Evolutionary conservation across 1,140 invertebrate species (phyloP).

Genomic region (Proctacanthus coquilletti): DNA sequence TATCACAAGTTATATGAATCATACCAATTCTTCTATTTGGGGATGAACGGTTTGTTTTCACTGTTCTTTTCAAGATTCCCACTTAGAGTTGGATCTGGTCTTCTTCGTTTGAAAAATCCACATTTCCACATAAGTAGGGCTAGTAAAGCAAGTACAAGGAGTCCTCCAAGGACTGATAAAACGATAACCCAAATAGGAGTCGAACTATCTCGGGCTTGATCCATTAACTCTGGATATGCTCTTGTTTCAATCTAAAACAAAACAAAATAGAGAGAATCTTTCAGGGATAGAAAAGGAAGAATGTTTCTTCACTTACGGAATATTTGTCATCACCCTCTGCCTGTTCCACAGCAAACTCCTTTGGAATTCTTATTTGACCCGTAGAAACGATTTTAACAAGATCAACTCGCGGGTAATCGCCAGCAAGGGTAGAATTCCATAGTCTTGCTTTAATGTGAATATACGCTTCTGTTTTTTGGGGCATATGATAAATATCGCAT

Average conservation of each 20-base stretch:
- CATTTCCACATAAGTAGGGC: conserved; percentile 67
- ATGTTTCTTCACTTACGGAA: conserved; percentile 31
- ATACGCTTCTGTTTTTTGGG: conserved; percentile 52
- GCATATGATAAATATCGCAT: conserved; percentile 63
- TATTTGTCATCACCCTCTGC: conserved; percentile 42
- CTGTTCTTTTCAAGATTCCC: conserved; percentile 66
- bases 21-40: too few relatives aligned
- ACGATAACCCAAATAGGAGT: conserved; percentile 74
- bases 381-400: conserved; percentile 63
- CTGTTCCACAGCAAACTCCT: conserved; percentile 54
- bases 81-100: conserved; percentile 63
- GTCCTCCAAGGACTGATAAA: conserved; percentile 57
- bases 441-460: conserved; percentile 67
- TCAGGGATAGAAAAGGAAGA: neutral
- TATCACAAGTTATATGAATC: too few relatives aligned
- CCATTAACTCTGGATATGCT: conserved; percentile 59
- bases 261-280: conserved; percentile 5
- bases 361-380: conserved; percentile 54
- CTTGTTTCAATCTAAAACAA: conserved; percentile 56
- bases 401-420: conserved; percentile 74
- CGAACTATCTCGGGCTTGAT: conserved; percentile 47
- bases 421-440: conserved; percentile 81
- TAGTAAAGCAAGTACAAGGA: conserved; percentile 60
- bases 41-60: conserved; percentile 42
- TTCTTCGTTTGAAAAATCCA: conserved; percentile 76